Conservation (phyloP, 2,113 vertebrate species). For the Chaetodon trifascialis region DNA sequence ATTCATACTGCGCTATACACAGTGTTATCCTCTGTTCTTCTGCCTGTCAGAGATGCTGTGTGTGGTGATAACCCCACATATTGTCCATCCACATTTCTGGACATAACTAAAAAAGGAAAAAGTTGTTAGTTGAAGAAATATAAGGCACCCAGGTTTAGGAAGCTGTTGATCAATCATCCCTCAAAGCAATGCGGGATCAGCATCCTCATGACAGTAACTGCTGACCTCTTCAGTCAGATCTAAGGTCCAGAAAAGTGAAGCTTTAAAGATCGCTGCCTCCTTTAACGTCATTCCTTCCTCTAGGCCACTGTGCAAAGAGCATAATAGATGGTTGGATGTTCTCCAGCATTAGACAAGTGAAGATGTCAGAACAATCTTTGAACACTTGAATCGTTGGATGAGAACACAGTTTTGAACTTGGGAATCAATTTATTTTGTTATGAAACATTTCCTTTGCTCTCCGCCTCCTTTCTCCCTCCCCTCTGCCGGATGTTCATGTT, state of each 20-base stretch:
- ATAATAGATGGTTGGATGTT: constrained; percentile 36
- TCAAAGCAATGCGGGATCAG: constrained; percentile 15
- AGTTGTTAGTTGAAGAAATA: background rate
- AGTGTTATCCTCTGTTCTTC: background rate
- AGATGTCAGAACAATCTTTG: constrained; percentile 36
- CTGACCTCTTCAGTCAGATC: constrained; percentile 3
- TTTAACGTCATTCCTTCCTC: constrained; percentile 45
- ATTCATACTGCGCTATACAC: background rate
- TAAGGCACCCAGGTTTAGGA: background rate
- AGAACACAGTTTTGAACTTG: constrained; percentile 45
- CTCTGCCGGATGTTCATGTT: constrained; percentile 61
- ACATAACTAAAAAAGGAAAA: constrained; percentile 6
- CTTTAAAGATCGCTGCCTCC: constrained; percentile 12
- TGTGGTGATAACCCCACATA: background rate
- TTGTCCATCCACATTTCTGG: background rate
- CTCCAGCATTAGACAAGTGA: constrained; percentile 29
- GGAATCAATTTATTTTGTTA: constrained; percentile 57
- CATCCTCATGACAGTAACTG: constrained; percentile 25
- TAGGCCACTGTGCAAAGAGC: constrained; percentile 23
- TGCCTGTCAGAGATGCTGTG: constrained; percentile 15
- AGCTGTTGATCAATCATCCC: constrained; percentile 34
- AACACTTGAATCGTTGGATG: constrained; percentile 42
- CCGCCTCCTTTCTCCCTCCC: background rate
- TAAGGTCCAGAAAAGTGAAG: constrained; percentile 18
- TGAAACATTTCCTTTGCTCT: constrained; percentile 59